phyloP scores from a whole-genome alignment of 2,113 vertebrate species.

The Pelecanus crispus region DNA sequence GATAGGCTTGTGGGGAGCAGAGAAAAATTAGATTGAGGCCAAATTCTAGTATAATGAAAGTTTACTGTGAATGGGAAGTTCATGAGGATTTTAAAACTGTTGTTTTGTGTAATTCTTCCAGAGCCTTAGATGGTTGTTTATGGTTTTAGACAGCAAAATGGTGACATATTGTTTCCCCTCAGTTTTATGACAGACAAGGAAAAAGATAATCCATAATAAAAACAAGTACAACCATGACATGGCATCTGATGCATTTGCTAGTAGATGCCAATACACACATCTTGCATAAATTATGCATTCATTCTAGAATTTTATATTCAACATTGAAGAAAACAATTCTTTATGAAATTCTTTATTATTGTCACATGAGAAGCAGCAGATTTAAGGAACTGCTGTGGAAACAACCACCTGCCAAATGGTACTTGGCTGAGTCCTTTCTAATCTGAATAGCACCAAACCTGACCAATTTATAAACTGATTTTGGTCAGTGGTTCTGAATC shows the following conservation, averaged over 20 bases:
- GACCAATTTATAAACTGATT: not conserved
- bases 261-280: not conserved
- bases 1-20: not conserved
- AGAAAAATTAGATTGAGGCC: not conserved
- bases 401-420: not conserved
- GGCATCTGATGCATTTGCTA: not conserved
- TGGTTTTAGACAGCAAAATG: not conserved
- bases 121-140: not conserved
- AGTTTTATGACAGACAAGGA: not conserved
- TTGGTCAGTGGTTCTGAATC: not conserved
- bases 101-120: not conserved
- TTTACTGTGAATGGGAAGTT: not conserved
- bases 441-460: not conserved
- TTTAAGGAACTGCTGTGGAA: not conserved
- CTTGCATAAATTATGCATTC: not conserved
- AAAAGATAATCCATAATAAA: not conserved
- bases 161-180: not conserved
- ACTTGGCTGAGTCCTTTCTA: not conserved
- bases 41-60: not conserved
- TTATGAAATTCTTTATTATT: not conserved
- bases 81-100: not conserved
- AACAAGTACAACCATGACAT: not conserved
- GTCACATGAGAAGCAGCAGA: not conserved
- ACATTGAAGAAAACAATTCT: not conserved
- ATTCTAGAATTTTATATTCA: not conserved